Evolutionary conservation across 2,888 invertebrate genomes (phyloP).

Genomic region (Hypsopygia costalis): DNA sequence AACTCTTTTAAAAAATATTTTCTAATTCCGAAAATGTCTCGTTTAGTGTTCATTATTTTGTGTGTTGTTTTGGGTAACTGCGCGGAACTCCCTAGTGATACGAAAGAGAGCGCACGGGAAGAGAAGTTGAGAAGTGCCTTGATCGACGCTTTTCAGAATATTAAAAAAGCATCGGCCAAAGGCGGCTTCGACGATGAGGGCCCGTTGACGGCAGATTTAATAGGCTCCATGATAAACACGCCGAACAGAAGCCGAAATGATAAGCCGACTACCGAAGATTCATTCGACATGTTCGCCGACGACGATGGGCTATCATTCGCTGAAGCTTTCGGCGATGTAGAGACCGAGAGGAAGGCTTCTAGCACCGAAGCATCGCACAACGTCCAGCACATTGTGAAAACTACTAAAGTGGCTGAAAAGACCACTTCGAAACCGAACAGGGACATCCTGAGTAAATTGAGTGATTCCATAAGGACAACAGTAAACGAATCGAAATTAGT

Average conservation of each 20-base stretch:
- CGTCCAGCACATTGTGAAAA: slow-evolving; percentile 69
- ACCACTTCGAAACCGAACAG: slow-evolving; percentile 48
- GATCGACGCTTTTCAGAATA: slow-evolving; percentile 72
- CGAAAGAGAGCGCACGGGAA: slow-evolving; percentile 56
- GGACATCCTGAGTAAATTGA: slow-evolving; percentile 51
- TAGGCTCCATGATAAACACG: slow-evolving; percentile 47
- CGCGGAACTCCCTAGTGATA: slow-evolving; percentile 44
- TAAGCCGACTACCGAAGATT: slow-evolving; percentile 42
- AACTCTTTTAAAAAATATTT: slow-evolving; percentile 28
- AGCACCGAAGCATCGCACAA: slow-evolving; percentile 69
- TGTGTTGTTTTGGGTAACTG: slow-evolving; percentile 50
- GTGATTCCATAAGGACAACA: slow-evolving; percentile 51
- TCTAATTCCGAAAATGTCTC: slow-evolving; percentile 46
- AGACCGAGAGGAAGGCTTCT: slow-evolving; percentile 39
- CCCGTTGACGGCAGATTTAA: slow-evolving; percentile 50
- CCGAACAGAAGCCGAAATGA: slow-evolving; percentile 34
- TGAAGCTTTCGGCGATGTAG: slow-evolving; percentile 35
- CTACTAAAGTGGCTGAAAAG: slow-evolving; percentile 44
- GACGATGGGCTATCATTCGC: slow-evolving; percentile 67
- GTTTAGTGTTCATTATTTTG: slow-evolving; percentile 53
- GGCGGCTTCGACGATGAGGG: slow-evolving; percentile 58
- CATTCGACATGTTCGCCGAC: slow-evolving; percentile 60
- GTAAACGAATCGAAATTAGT: slow-evolving; percentile 61
- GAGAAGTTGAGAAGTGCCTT: slow-evolving; percentile 65
- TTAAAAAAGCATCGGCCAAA: slow-evolving; percentile 64